Percentiles rank a stretch among this genome's conserved stretches.
Conservation (phyloP, 2,797 vertebrate species). For the Syngnathus rostellatus region DNA sequence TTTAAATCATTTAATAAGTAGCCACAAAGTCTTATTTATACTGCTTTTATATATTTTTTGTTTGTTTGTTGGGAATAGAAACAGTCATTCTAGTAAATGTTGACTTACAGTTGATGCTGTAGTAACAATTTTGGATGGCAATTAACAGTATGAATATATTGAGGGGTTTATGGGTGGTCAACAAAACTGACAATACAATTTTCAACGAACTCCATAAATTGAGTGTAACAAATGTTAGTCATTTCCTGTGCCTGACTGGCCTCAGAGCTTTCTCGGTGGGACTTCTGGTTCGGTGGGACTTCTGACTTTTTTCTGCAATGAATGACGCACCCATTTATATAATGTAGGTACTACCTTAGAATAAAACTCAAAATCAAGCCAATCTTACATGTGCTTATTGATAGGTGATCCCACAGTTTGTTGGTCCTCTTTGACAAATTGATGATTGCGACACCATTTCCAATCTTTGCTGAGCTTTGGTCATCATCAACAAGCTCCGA, state of each 20-base stretch:
- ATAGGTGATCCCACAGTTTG: conserved; percentile 74
- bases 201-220: neutral
- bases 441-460: conserved; percentile 72
- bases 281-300: neutral
- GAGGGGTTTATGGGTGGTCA: neutral
- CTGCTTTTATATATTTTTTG: no score
- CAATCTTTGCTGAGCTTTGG: conserved; percentile 78
- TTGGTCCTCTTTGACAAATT: conserved; percentile 76
- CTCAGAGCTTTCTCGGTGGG: neutral
- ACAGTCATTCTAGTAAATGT: no score
- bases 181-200: neutral
- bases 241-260: neutral
- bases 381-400: conserved; percentile 58
- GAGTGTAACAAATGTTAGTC: neutral
- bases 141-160: neutral
- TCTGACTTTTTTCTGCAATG: neutral
- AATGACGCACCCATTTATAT: neutral
- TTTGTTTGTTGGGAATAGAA: no score
- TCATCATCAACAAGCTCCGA: conserved; percentile 77
- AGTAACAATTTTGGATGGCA: neutral
- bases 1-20: no score
- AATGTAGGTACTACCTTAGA: neutral
- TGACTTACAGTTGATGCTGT: no score
- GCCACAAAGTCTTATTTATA: no score
- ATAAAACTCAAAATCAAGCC: neutral